phyloP scores from a whole-genome alignment of 2,797 vertebrate genomes.

The Psittacula echo region DNA sequence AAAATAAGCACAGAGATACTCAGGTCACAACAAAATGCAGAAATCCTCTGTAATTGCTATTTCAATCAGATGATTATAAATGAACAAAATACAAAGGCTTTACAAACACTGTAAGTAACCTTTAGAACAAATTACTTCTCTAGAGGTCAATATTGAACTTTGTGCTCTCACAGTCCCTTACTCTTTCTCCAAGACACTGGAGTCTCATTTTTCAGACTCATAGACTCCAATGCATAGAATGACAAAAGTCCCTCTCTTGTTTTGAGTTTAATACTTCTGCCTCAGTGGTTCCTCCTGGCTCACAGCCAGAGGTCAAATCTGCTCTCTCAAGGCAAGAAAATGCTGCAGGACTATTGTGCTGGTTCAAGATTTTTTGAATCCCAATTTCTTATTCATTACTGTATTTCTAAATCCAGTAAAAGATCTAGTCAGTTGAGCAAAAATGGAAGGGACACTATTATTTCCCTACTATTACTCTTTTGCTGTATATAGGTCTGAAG shows the following conservation, averaged over 20 bases:
- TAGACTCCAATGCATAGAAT: background rate
- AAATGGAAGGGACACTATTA: background rate
- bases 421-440: background rate
- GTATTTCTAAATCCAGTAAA: background rate
- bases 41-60: background rate
- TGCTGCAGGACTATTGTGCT: background rate
- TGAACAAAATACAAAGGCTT: background rate
- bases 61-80: background rate
- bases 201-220: background rate
- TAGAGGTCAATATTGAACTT: background rate
- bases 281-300: background rate
- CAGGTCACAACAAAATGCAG: background rate
- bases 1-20: background rate
- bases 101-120: background rate
- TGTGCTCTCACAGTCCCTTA: background rate
- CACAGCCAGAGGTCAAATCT: slow-evolving; percentile 3
- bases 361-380: background rate
- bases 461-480: background rate
- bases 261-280: background rate
- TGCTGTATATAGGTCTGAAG: background rate
- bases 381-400: background rate
- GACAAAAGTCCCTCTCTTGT: background rate
- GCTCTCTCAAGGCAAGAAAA: background rate
- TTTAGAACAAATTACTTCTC: background rate
- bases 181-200: background rate